Evolutionary conservation across 2,113 vertebrate species (phyloP).

Genomic region (Xyrauchen texanus): DNA sequence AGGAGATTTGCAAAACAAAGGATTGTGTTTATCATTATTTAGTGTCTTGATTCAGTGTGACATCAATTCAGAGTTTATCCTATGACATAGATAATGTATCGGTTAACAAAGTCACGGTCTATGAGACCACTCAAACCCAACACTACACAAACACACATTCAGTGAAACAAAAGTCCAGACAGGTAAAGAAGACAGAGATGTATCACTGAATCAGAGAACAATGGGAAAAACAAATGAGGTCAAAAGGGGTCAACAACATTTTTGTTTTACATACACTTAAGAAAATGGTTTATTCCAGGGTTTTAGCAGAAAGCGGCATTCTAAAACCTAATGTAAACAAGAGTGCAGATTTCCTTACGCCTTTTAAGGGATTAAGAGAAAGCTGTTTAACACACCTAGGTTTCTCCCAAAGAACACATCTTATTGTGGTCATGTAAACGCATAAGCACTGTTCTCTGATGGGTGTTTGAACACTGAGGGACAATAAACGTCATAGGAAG

Average conservation of each 20-base stretch:
- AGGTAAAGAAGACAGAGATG: constrained; percentile 55
- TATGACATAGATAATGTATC: constrained; percentile 52
- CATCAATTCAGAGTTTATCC: constrained; percentile 60
- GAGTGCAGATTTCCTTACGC: too few species aligned
- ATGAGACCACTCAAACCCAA: not conserved
- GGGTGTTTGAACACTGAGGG: too few species aligned
- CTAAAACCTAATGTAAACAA: too few species aligned
- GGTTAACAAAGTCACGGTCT: constrained; percentile 19
- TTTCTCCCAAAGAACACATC: too few species aligned
- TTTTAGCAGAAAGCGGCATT: too few species aligned
- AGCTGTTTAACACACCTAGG: too few species aligned
- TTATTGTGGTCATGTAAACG: too few species aligned
- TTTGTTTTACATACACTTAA: too few species aligned
- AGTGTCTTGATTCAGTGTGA: constrained; percentile 37
- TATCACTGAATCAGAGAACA: constrained; percentile 52
- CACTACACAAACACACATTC: constrained; percentile 1
- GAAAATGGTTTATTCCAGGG: too few species aligned
- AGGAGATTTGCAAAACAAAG: constrained; percentile 48
- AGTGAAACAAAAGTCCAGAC: constrained; percentile 40
- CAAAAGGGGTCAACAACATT: constrained; percentile 59
- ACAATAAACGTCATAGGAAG: too few species aligned
- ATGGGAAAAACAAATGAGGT: constrained; percentile 64
- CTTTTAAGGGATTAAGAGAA: too few species aligned
- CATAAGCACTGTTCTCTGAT: too few species aligned
- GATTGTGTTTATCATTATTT: constrained; percentile 58